These are phyloP conservation scores for Imbricaverruca yamaguchii DNA, from an alignment of 2,888 invertebrate species.

Conservation along the genomic window DNA sequence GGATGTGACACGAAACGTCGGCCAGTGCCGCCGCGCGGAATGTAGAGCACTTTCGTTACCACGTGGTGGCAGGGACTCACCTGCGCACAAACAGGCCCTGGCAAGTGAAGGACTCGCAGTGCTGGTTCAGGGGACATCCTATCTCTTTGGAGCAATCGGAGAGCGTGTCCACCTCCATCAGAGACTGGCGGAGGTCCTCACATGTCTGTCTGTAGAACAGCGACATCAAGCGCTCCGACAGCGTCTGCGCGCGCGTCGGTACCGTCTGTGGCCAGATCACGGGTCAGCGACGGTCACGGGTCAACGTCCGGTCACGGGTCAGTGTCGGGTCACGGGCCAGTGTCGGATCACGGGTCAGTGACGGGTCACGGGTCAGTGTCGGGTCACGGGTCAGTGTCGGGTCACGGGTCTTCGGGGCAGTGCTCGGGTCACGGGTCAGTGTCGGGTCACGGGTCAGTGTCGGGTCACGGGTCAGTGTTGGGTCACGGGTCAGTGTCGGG, in stretches of 20 bases:
- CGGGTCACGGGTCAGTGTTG: no score
- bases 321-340: neutral
- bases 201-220: neutral
- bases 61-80: neutral
- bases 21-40: no score
- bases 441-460: no score
- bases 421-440: no score
- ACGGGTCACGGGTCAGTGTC: no score
- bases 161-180: neutral
- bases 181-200: neutral
- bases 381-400: no score
- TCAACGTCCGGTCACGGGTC: neutral
- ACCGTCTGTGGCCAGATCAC: neutral
- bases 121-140: neutral
- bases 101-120: conserved; percentile 9
- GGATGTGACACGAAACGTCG: no score
- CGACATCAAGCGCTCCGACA: neutral
- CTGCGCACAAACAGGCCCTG: conserved; percentile 7
- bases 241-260: neutral
- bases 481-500: no score
- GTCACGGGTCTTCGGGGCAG: no score
- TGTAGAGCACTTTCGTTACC: no score
- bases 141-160: neutral
- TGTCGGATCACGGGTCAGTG: neutral
- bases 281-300: neutral